These are phyloP conservation scores for Serripes groenlandicus DNA, from an alignment of 2,888 invertebrate genomes.

Conservation along the genomic window DNA sequence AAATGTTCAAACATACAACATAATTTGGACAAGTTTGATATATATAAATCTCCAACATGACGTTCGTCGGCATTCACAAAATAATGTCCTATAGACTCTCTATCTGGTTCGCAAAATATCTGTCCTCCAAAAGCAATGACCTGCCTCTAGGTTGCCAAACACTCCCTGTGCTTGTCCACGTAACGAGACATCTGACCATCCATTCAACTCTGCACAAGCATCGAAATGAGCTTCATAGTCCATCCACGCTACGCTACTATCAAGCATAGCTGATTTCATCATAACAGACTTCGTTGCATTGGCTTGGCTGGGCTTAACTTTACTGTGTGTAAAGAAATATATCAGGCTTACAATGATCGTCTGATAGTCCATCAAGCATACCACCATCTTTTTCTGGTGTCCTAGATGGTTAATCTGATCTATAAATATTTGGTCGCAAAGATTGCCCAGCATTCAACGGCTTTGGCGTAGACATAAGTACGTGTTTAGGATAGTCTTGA, in stretches of 20 bases:
- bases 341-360: not conserved
- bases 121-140: not conserved
- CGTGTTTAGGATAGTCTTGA: not conserved
- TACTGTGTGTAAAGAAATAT: not conserved
- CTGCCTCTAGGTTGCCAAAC: constrained; percentile 1
- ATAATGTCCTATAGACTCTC: not conserved
- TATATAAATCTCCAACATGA: no score
- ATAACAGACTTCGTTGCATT: not conserved
- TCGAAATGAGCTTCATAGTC: constrained; percentile 24
- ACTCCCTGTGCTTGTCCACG: constrained; percentile 25
- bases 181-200: constrained; percentile 12
- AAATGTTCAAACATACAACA: no score
- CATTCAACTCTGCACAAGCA: constrained; percentile 15
- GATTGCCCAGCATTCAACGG: not conserved
- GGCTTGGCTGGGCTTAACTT: not conserved
- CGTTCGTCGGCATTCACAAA: no score
- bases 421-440: no score
- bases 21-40: no score
- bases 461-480: not conserved
- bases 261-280: constrained; percentile 8
- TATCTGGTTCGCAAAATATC: constrained; percentile 18
- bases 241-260: constrained; percentile 11
- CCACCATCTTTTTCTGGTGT: not conserved
- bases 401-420: not conserved
- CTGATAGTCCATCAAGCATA: not conserved